phyloP scores from a whole-genome alignment of 2,888 invertebrate genomes.

The Ctena decussata region DNA sequence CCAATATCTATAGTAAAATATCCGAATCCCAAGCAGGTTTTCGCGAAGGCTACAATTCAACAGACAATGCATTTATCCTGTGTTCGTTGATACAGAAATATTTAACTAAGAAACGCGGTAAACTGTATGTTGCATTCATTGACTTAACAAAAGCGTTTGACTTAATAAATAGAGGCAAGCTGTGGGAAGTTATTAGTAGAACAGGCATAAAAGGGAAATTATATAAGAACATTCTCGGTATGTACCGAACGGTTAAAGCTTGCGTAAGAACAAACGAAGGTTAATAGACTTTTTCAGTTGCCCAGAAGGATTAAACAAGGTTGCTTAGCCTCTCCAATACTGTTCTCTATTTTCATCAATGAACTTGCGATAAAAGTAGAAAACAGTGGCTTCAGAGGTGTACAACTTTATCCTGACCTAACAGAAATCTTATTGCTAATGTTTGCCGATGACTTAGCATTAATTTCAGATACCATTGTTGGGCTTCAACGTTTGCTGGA shows the following conservation, averaged over 20 bases:
- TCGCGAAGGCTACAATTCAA: not conserved
- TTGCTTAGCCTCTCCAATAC: slow-evolving; percentile 20
- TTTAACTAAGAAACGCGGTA: not conserved
- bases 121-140: not conserved
- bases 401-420: no score
- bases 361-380: not conserved
- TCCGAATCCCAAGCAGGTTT: slow-evolving; percentile 12
- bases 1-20: not conserved
- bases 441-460: slow-evolving; percentile 21
- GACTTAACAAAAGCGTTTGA: not conserved
- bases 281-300: slow-evolving; percentile 18
- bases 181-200: not conserved
- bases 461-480: not conserved
- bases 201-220: not conserved
- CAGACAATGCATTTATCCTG: slow-evolving; percentile 11
- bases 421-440: not conserved
- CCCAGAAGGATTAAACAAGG: slow-evolving; percentile 31
- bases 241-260: slow-evolving; percentile 21
- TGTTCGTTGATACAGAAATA: not conserved
- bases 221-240: not conserved
- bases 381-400: slow-evolving; percentile 13
- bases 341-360: slow-evolving; percentile 33
- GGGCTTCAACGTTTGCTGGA: not conserved
- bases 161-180: not conserved
- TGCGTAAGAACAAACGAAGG: slow-evolving; percentile 14